phyloP scores from a whole-genome alignment of 2,888 invertebrate species.

The Cephus pulcher region DNA sequence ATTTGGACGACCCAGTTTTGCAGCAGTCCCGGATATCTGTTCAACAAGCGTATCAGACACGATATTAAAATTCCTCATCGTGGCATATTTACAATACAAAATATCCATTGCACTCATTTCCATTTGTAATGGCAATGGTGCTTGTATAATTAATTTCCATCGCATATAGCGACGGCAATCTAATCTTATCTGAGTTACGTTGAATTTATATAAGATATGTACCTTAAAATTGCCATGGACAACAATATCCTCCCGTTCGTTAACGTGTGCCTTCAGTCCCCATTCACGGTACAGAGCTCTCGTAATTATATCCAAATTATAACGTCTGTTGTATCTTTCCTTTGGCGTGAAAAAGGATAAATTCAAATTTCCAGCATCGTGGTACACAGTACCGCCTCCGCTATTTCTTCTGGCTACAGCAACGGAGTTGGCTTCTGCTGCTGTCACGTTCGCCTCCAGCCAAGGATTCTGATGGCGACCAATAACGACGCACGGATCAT shows the following conservation, averaged over 20 bases:
- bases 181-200: background rate
- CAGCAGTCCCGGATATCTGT: constrained; percentile 95
- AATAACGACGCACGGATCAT: constrained; percentile 93
- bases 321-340: constrained; percentile 84
- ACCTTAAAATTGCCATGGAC: constrained; percentile 83
- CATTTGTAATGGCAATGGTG: background rate
- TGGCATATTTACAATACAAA: background rate
- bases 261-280: constrained; percentile 81
- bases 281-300: constrained; percentile 85
- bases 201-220: constrained; percentile 53
- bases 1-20: constrained; percentile 86
- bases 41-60: background rate
- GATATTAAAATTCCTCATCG: background rate
- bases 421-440: constrained; percentile 76
- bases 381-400: constrained; percentile 97
- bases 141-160: background rate
- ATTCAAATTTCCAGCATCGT: constrained; percentile 94
- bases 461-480: constrained; percentile 98
- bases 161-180: background rate
- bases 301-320: constrained; percentile 89
- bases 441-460: constrained; percentile 86
- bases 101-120: background rate
- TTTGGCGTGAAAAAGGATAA: constrained; percentile 90
- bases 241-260: constrained; percentile 88
- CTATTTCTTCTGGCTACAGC: constrained; percentile 89